Evolutionary conservation across 2,888 invertebrate species (phyloP), one percentile per base, ranked within the genome.

Genomic region (Aquatica leii): DNA sequence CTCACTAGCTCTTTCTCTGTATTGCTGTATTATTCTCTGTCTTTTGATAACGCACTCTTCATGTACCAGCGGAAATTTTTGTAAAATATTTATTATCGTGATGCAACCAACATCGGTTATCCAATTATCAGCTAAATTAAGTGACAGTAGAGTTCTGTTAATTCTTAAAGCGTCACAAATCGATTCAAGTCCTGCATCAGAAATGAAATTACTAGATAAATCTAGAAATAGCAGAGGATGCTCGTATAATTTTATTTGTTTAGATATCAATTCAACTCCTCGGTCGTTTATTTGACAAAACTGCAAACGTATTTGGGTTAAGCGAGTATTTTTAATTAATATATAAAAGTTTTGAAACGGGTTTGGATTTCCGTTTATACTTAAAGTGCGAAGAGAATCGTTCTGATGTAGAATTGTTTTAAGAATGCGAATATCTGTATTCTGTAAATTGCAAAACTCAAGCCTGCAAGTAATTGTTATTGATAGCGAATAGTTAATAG

Each of bases 341-440:
- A 76, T 63, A 57, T 77, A 64, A 68, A 75, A 78, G 69, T 79
- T 80, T 56, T 80, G 76, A n/a, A 70, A 67, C 1, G 59, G 40
- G 55, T 78, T 78, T 4, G 78, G 77, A 71, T 81, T 82, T 51
- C 77, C 76, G 55, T 79, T 76, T n/a, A 81, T 58, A 65, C 77
- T 78, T 18, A 81, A 50, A 21, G 78, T 76, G n/a, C 56, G 69
- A 50, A 81, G 66, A 37, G 72, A 74, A 17, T 66, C 62, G 15
- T 74, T 68, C 52, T 69, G 64, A 18, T 52, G 65, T 0, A 79
- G 51, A 52, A 79, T 74, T 5, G 68, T 67, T 18, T 73, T 73
- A 37, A 81, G 71, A 51, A 72, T 71, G 59, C 69, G 61, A 24
- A 81, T 59, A 24, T 79, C 77, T n/a, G 71, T 70, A 4, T 76